A percentile compares a stretch with the other conserved stretches of the same genome.
phyloP scores from a whole-genome alignment of 2,797 vertebrate genomes.

The Sebastes minor region DNA sequence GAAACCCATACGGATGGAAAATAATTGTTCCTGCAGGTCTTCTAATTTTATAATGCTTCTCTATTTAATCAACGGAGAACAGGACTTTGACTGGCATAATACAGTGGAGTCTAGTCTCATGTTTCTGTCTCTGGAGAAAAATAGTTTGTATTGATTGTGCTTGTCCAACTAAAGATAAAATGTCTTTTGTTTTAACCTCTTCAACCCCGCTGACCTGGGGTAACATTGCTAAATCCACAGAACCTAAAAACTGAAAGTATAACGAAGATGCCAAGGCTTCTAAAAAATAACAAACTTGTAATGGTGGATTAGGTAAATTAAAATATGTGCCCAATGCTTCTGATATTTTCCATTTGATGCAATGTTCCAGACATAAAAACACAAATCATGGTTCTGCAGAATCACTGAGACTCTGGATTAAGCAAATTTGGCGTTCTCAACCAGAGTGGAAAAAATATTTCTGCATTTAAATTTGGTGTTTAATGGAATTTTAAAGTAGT shows the following conservation, averaged over 20 bases:
- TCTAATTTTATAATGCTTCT: neutral
- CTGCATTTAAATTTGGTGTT: neutral
- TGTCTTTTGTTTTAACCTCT: neutral
- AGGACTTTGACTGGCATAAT: neutral
- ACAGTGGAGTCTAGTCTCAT: constrained; percentile 12
- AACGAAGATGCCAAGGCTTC: neutral
- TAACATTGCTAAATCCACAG: neutral
- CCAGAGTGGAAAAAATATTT: neutral
- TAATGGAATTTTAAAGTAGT: neutral
- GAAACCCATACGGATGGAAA: neutral
- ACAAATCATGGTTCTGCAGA: neutral
- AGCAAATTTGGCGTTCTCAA: neutral
- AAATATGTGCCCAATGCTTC: neutral
- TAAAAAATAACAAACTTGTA: neutral
- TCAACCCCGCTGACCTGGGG: neutral
- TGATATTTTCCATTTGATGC: neutral
- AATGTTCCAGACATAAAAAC: neutral
- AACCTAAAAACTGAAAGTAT: neutral
- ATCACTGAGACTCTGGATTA: neutral
- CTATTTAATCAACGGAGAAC: neutral
- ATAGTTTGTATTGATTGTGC: constrained; percentile 47
- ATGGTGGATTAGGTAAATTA: neutral
- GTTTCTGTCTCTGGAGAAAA: constrained; percentile 44
- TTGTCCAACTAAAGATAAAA: constrained; percentile 1
- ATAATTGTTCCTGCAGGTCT: neutral